A percentile compares a stretch with the other conserved stretches of the same genome.
Conservation (phyloP, 1,140 invertebrate genomes). For the Oncopodura yosiiana region DNA sequence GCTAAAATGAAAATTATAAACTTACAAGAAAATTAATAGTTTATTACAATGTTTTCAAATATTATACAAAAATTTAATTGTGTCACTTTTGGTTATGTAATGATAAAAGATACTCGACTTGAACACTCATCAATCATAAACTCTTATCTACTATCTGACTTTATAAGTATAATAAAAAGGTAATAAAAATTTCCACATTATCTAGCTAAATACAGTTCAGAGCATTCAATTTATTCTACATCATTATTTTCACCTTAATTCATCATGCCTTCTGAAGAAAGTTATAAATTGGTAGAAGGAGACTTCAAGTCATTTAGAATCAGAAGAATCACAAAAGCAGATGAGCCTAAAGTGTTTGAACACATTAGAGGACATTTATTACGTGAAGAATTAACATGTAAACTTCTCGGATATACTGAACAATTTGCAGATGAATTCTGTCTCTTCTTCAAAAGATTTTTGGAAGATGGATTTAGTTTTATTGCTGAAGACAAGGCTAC, state of each 20-base stretch:
- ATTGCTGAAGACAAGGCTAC: conserved; percentile 14
- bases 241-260: not conserved
- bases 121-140: too few species aligned
- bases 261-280: not conserved
- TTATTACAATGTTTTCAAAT: too few species aligned
- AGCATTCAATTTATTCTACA: too few species aligned
- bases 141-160: too few species aligned
- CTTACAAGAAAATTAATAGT: too few species aligned
- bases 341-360: conserved; percentile 9
- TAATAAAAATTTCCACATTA: too few species aligned
- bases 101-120: too few species aligned
- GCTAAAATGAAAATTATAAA: too few species aligned
- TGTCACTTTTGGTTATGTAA: too few species aligned
- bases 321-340: not conserved
- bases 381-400: conserved; percentile 6
- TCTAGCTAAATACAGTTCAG: too few species aligned
- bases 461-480: conserved; percentile 15
- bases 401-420: conserved; percentile 8
- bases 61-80: too few species aligned
- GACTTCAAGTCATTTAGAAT: conserved; percentile 15
- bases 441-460: not conserved
- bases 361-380: conserved; percentile 13
- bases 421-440: conserved; percentile 13
- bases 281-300: conserved; percentile 7
- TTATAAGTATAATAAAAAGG: too few species aligned